A percentile compares a stretch with the other conserved stretches of the same genome.
Conservation (phyloP, 2,888 invertebrate species). For the Autographa gamma region DNA sequence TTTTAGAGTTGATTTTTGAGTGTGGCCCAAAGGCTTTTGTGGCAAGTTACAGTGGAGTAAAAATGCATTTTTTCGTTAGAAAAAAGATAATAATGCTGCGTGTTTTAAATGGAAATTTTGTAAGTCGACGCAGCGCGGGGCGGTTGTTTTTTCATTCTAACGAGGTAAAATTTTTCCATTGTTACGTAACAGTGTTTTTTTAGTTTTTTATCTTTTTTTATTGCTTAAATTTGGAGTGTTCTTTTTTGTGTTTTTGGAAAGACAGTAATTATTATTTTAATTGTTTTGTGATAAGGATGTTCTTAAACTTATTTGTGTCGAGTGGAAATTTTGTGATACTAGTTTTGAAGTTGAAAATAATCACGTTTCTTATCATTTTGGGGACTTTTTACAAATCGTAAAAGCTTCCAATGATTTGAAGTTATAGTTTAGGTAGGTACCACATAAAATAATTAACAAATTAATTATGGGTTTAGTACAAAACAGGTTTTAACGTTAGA, state of each 20-base stretch:
- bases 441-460: not conserved
- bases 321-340: not conserved
- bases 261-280: not conserved
- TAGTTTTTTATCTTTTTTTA: slow-evolving; percentile 34
- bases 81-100: slow-evolving; percentile 86
- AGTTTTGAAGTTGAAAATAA: not conserved
- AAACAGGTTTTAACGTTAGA: not conserved
- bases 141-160: slow-evolving; percentile 80
- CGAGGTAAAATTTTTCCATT: slow-evolving; percentile 79
- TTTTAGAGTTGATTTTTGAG: slow-evolving; percentile 61
- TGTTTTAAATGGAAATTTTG: slow-evolving; percentile 89
- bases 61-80: slow-evolving; percentile 83
- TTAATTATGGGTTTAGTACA: not conserved
- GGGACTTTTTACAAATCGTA: not conserved
- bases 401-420: not conserved
- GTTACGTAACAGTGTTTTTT: slow-evolving; percentile 67
- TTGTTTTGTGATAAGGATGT: slow-evolving; percentile 1
- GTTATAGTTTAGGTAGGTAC: not conserved
- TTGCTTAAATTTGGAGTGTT: slow-evolving; percentile 11
- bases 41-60: slow-evolving; percentile 53
- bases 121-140: slow-evolving; percentile 76
- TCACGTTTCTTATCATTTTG: not conserved
- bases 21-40: slow-evolving; percentile 52
- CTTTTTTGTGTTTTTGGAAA: slow-evolving; percentile 6
- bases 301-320: not conserved